Conservation (phyloP, 2,888 invertebrate genomes). For the Odiellus spinosus region DNA sequence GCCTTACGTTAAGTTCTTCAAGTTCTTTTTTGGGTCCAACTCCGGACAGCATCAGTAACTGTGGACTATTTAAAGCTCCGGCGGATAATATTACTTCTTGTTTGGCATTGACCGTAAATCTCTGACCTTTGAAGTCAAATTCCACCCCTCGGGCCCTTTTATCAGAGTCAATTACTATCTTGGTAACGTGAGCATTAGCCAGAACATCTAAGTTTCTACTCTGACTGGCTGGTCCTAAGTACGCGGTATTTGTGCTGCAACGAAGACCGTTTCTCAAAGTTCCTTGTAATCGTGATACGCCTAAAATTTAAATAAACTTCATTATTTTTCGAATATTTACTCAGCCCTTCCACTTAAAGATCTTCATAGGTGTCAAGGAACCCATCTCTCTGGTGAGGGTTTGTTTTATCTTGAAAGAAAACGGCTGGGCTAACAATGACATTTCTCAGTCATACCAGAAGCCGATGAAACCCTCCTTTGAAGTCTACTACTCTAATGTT, state of each 20-base stretch:
- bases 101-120: constrained; percentile 24
- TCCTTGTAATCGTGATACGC: constrained; percentile 21
- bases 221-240: constrained; percentile 24
- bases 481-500: too few relatives aligned
- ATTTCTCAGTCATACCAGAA: too few relatives aligned
- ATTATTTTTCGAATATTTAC: too few relatives aligned
- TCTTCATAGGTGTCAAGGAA: too few relatives aligned
- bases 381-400: too few relatives aligned
- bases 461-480: too few relatives aligned
- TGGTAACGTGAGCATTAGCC: constrained; percentile 25
- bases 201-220: constrained; percentile 49
- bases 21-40: constrained; percentile 29
- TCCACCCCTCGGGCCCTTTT: constrained; percentile 44
- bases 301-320: too few relatives aligned
- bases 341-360: too few relatives aligned
- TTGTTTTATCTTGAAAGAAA: too few relatives aligned
- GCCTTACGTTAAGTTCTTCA: constrained; percentile 24
- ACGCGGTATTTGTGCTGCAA: constrained; percentile 26
- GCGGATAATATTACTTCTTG: constrained; percentile 21
- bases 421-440: too few relatives aligned
- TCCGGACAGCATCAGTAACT: constrained; percentile 26
- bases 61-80: constrained; percentile 29
- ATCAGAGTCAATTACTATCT: constrained; percentile 43
- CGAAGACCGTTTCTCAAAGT: constrained; percentile 26
- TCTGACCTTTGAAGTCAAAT: constrained; percentile 16